Evolutionary conservation across 2,113 vertebrate species (phyloP).

Genomic region (Austrofundulus limnaeus): DNA sequence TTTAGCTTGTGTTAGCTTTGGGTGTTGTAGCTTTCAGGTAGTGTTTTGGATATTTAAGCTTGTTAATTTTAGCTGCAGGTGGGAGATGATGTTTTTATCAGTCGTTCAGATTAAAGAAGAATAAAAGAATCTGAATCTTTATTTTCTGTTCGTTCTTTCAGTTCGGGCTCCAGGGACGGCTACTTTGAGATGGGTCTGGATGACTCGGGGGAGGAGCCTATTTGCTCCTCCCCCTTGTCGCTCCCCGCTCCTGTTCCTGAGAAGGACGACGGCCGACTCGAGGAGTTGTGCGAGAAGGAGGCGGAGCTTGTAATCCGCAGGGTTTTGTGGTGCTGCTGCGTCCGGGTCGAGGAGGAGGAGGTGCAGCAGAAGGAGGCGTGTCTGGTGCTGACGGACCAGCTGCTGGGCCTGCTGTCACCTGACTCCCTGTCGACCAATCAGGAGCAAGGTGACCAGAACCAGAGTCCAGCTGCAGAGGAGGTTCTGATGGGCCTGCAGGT

Average conservation of each 20-base stretch:
- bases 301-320: slow-evolving; percentile 64
- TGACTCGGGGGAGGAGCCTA: slow-evolving; percentile 72
- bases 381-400: slow-evolving; percentile 82
- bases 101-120: not conserved
- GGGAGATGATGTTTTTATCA: too few relatives aligned
- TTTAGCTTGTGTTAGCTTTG: too few relatives aligned
- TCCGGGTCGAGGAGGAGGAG: slow-evolving; percentile 81
- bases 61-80: too few relatives aligned
- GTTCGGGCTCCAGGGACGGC: slow-evolving; percentile 80
- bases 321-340: slow-evolving; percentile 87
- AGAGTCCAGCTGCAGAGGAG: slow-evolving; percentile 63
- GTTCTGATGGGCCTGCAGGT: slow-evolving; percentile 80
- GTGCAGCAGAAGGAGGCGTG: slow-evolving; percentile 85
- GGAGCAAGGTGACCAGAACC: slow-evolving; percentile 44
- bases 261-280: slow-evolving; percentile 3
- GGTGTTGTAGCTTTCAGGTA: too few relatives aligned
- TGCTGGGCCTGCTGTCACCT: slow-evolving; percentile 76
- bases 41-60: too few relatives aligned
- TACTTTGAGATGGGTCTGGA: slow-evolving; percentile 96
- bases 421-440: slow-evolving; percentile 39
- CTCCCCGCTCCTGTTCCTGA: slow-evolving; percentile 21
- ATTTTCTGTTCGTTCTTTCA: slow-evolving; percentile 5
- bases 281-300: slow-evolving; percentile 5
- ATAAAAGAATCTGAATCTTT: too few relatives aligned
- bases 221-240: slow-evolving; percentile 40